phyloP scores from a whole-genome alignment of 2,113 vertebrate species.

The Catharus minimus region DNA sequence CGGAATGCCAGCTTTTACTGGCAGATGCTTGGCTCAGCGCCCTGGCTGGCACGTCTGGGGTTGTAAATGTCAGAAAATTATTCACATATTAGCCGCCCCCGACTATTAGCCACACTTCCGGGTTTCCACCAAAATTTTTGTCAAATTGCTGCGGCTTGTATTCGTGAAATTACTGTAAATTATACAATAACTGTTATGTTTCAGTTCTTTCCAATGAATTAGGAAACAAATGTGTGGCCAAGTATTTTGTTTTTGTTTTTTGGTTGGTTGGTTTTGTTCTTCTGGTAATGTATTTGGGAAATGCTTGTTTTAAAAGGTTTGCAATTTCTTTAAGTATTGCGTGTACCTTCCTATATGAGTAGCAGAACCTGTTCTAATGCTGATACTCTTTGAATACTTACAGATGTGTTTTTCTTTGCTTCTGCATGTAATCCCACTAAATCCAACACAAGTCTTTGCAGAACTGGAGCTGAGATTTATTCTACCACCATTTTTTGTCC shows the following conservation, averaged over 20 bases:
- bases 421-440: not conserved
- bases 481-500: not conserved
- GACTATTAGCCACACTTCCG: too few species aligned
- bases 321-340: not conserved
- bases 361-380: not conserved
- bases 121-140: too few species aligned
- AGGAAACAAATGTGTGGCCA: not conserved
- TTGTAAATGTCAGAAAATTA: too few species aligned
- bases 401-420: not conserved
- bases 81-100: too few species aligned
- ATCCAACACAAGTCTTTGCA: not conserved
- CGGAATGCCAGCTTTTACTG: too few species aligned
- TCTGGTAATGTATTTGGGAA: not conserved
- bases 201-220: not conserved
- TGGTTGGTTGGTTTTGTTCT: not conserved
- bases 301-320: not conserved
- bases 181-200: not conserved
- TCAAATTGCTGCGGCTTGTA: too few species aligned
- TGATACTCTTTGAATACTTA: not conserved
- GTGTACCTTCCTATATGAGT: not conserved
- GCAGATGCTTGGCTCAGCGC: too few species aligned
- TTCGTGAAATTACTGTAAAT: not conserved
- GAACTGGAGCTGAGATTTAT: not conserved
- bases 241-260: not conserved
- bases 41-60: too few species aligned